These are phyloP conservation scores for Stictonetta naevosa DNA, from an alignment of 2,113 vertebrate genomes.

Conservation along the genomic window DNA sequence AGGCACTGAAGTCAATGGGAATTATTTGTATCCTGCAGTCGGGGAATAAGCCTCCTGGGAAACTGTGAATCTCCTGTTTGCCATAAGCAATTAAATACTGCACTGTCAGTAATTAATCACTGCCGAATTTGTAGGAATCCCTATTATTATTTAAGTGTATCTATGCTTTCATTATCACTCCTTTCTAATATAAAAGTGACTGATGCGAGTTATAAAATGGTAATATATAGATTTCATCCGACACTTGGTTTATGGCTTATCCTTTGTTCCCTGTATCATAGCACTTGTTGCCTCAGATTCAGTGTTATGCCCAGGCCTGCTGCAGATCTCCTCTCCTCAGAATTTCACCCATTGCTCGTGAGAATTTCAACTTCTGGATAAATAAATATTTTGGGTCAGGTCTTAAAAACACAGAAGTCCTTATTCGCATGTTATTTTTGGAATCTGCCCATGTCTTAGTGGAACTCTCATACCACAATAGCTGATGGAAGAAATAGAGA, in stretches of 20 bases:
- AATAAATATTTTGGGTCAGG: slow-evolving; percentile 81
- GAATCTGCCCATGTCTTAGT: slow-evolving; percentile 67
- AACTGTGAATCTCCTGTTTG: slow-evolving; percentile 37
- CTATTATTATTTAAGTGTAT: not conserved
- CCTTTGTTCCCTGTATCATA: not conserved
- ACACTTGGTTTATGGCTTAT: slow-evolving; percentile 6
- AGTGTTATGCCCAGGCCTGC: slow-evolving; percentile 35
- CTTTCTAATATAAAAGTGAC: slow-evolving; percentile 1
- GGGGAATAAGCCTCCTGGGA: slow-evolving; percentile 48
- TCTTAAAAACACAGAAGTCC: slow-evolving; percentile 79
- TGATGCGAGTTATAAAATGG: not conserved
- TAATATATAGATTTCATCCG: slow-evolving; percentile 48
- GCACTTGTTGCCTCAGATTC: slow-evolving; percentile 27
- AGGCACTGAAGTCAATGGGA: slow-evolving; percentile 52
- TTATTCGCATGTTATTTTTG: slow-evolving; percentile 75
- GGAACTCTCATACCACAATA: slow-evolving; percentile 72
- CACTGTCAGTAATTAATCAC: slow-evolving; percentile 7
- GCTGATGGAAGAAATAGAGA: slow-evolving; percentile 61
- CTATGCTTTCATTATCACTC: slow-evolving; percentile 17
- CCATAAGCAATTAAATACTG: slow-evolving; percentile 29
- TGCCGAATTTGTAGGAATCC: slow-evolving; percentile 23
- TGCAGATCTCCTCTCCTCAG: slow-evolving; percentile 66
- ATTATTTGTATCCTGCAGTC: slow-evolving; percentile 47
- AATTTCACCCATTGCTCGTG: slow-evolving; percentile 77
- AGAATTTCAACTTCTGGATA: slow-evolving; percentile 81